phyloP scores from a whole-genome alignment of 2,888 invertebrate species.

The Calliscelio sp. region DNA sequence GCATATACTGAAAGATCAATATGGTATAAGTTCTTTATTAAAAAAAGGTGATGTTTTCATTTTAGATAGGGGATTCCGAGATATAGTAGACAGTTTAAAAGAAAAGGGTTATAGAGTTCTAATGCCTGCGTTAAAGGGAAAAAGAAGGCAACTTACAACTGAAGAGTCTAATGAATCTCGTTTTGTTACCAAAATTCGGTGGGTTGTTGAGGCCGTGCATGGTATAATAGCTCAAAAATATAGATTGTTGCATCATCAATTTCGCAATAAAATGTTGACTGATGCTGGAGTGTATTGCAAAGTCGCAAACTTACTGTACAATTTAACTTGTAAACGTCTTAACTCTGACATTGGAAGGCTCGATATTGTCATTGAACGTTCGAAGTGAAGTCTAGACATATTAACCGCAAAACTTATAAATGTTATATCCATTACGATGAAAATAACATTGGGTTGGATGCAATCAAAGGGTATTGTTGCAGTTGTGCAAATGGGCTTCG shows the following conservation, averaged over 20 bases:
- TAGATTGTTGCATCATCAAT: neutral
- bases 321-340: neutral
- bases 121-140: conserved; percentile 77
- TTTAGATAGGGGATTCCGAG: conserved; percentile 71
- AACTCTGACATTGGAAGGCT: neutral
- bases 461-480: neutral
- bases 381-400: neutral
- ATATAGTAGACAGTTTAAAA: conserved; percentile 47
- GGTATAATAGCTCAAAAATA: conserved; percentile 16
- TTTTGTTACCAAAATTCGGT: conserved; percentile 74
- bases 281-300: neutral
- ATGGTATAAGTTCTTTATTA: conserved; percentile 37
- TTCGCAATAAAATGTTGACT: neutral
- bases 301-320: neutral
- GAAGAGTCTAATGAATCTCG: conserved; percentile 73
- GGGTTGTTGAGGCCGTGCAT: conserved; percentile 71
- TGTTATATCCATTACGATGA: conserved; percentile 2
- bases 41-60: conserved; percentile 73
- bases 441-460: neutral
- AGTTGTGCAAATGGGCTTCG: conserved; percentile 13
- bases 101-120: conserved; percentile 69
- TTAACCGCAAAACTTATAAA: neutral
- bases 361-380: too few relatives aligned
- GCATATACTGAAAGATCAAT: conserved; percentile 39
- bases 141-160: conserved; percentile 73